phyloP scores from a whole-genome alignment of 1,140 invertebrate species.

The Drosophila bipectinata region DNA sequence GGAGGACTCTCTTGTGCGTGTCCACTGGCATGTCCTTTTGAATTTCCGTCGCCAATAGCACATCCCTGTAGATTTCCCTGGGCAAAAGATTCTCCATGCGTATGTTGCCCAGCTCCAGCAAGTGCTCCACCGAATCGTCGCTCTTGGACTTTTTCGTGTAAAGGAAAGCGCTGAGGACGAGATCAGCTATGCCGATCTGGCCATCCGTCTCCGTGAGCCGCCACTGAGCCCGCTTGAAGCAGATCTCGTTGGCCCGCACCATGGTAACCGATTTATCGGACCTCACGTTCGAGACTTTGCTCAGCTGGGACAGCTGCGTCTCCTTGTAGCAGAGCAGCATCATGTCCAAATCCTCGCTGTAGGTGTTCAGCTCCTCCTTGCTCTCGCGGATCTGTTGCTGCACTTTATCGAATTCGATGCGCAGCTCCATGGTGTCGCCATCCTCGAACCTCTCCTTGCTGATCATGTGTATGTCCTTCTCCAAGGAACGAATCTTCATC shows the following conservation, averaged over 20 bases:
- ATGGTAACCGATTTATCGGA: slow-evolving; percentile 89
- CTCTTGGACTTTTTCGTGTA: slow-evolving; percentile 98
- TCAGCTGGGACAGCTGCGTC: slow-evolving; percentile 88
- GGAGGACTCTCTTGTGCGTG: slow-evolving; percentile 90
- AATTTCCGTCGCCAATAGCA: slow-evolving; percentile 94
- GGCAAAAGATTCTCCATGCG: slow-evolving; percentile 97
- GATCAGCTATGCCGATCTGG: slow-evolving; percentile 97
- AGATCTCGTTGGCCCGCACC: slow-evolving; percentile 97
- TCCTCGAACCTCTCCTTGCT: slow-evolving; percentile 92
- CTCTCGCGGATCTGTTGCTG: slow-evolving; percentile 91
- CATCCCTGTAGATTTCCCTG: slow-evolving; percentile 97
- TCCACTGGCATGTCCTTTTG: slow-evolving; percentile 96
- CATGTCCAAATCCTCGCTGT: slow-evolving; percentile 96
- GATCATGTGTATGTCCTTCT: slow-evolving; percentile 95
- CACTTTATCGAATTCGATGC: slow-evolving; percentile 89
- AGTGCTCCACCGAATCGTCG: slow-evolving; percentile 98
- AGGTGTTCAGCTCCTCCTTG: slow-evolving; percentile 93
- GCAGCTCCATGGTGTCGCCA: slow-evolving; percentile 87
- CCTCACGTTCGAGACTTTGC: slow-evolving; percentile 84
- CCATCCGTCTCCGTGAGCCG: slow-evolving; percentile 98
- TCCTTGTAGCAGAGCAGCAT: slow-evolving; percentile 96
- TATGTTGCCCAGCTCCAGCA: slow-evolving; percentile 98
- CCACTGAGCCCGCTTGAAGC: slow-evolving; percentile 99
- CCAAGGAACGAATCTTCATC: slow-evolving; percentile 91
- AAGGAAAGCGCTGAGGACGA: slow-evolving; percentile 97